These are phyloP conservation scores for Ochotona curzoniae DNA, from an alignment of 2,113 vertebrate species.

Conservation along the genomic window DNA sequence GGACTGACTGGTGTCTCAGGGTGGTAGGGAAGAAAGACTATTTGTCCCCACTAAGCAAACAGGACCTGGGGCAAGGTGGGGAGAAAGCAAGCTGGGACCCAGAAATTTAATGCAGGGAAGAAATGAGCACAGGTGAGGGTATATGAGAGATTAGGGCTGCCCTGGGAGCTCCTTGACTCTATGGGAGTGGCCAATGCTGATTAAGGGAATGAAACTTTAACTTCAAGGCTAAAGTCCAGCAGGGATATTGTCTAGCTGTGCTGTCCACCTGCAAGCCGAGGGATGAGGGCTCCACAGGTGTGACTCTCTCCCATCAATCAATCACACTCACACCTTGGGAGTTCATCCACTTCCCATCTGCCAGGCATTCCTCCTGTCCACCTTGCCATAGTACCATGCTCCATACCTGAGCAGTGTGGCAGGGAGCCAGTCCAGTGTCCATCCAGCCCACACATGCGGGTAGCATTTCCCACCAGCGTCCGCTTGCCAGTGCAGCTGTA, in stretches of 20 bases:
- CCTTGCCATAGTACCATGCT: background rate
- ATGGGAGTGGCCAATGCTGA: background rate
- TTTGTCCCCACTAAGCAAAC: background rate
- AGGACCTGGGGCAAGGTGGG: background rate
- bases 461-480: slow-evolving; percentile 93
- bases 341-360: background rate
- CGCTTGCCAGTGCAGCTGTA: slow-evolving; percentile 93
- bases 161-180: background rate
- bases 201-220: background rate
- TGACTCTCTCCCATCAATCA: too few species aligned
- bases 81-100: background rate
- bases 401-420: slow-evolving; percentile 97
- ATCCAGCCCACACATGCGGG: slow-evolving; percentile 95
- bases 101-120: background rate
- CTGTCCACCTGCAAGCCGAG: background rate
- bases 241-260: background rate
- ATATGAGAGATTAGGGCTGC: background rate
- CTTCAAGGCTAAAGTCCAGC: background rate
- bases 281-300: background rate
- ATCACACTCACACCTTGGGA: background rate
- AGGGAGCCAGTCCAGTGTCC: slow-evolving; percentile 97
- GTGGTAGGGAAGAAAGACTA: background rate
- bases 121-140: background rate
- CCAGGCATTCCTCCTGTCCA: too few species aligned
- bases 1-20: background rate